phyloP scores from a whole-genome alignment of 2,113 vertebrate genomes.

The Periophthalmodon schlosseri region DNA sequence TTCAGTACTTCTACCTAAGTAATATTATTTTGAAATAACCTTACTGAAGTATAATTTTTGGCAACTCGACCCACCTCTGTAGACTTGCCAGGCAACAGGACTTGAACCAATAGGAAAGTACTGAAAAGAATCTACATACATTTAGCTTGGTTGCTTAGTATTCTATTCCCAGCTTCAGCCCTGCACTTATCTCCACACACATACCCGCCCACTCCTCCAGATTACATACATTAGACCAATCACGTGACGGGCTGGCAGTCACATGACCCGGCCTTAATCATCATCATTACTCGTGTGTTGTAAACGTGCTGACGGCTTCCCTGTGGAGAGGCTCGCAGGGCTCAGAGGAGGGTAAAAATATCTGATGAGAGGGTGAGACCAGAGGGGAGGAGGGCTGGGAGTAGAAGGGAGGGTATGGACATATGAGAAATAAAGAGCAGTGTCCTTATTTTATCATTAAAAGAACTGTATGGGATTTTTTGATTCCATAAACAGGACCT shows the following conservation, averaged over 20 bases:
- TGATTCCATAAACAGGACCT: too few relatives aligned
- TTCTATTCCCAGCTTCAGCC: neutral
- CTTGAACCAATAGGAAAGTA: too few relatives aligned
- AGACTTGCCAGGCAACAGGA: too few relatives aligned
- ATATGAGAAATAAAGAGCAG: neutral
- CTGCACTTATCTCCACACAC: constrained; percentile 6
- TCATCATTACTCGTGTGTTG: constrained; percentile 6
- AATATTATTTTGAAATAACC: too few relatives aligned
- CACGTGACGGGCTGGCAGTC: neutral
- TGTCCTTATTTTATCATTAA: neutral
- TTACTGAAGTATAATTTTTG: too few relatives aligned
- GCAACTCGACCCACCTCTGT: too few relatives aligned
- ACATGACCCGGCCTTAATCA: constrained; percentile 1
- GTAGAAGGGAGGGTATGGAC: too few relatives aligned
- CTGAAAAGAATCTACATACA: neutral
- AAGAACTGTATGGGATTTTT: too few relatives aligned
- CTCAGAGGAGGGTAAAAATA: neutral
- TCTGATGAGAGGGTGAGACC: neutral
- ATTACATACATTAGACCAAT: constrained; percentile 8
- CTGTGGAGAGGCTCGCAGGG: neutral
- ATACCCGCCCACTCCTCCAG: neutral
- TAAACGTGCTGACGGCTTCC: neutral
- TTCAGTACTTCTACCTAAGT: too few relatives aligned
- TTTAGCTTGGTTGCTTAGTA: neutral
- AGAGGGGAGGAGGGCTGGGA: neutral